Evolutionary conservation across 92 coral and sea anemone species (phyloP).

Genomic region (Meandrina meandrites): DNA sequence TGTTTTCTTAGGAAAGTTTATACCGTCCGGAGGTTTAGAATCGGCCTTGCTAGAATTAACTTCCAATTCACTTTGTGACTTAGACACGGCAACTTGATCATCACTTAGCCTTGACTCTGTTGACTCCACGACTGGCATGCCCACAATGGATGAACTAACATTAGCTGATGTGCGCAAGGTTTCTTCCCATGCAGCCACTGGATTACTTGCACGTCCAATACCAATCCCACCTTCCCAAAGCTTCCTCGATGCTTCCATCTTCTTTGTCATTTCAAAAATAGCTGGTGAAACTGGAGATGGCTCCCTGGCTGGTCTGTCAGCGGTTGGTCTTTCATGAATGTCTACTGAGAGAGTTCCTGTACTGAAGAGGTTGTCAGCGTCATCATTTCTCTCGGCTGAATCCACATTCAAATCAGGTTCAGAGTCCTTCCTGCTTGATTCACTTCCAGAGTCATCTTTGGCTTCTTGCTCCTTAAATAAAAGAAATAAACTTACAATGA

Average conservation of each 20-base stretch:
- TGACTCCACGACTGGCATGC: constrained; percentile 49
- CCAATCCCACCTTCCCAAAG: constrained; percentile 74
- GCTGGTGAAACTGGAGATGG: constrained; percentile 84
- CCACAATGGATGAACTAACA: constrained; percentile 58
- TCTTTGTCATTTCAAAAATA: constrained; percentile 70
- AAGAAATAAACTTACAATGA: not conserved
- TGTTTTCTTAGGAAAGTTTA: constrained; percentile 76
- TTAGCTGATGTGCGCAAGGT: constrained; percentile 50
- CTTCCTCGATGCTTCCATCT: constrained; percentile 82
- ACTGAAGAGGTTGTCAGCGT: constrained; percentile 68
- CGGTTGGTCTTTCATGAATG: constrained; percentile 63
- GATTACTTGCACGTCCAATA: constrained; percentile 37
- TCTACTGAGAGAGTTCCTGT: constrained; percentile 67
- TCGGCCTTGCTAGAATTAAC: constrained; percentile 66
- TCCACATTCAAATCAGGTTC: constrained; percentile 71
- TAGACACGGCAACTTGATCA: constrained; percentile 50
- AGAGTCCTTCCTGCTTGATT: constrained; percentile 66
- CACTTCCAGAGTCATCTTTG: constrained; percentile 50
- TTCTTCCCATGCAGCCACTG: constrained; percentile 60
- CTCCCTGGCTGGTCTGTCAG: constrained; percentile 73
- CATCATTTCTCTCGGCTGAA: constrained; percentile 60
- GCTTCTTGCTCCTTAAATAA: constrained; percentile 42
- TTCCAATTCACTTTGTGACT: constrained; percentile 68
- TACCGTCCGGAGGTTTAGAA: constrained; percentile 67
- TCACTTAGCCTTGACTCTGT: constrained; percentile 50